Evolutionary conservation across 1,140 invertebrate genomes (phyloP), one percentile per base, ranked within the genome.

Genomic region (Bombyx mandarina): DNA sequence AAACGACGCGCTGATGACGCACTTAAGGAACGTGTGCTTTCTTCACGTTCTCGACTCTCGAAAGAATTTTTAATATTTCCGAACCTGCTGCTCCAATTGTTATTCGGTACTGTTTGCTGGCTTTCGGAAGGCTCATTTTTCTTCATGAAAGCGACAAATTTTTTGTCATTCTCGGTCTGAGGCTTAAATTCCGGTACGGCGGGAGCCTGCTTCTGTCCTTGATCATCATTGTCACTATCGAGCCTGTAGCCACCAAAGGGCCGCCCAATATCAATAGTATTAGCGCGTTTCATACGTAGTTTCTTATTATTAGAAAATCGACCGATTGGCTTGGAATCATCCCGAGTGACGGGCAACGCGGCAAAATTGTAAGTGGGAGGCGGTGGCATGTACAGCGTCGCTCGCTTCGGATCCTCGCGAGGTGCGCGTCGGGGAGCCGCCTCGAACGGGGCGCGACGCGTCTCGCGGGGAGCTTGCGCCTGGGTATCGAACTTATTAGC

Each of bases 231-330:
- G 58, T 90, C 89, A 49, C 80, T 83, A 56, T 89, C 86, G 8
- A 81, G 60, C n/a, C 71, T 65, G 66, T 90, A 91, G 63, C 85
- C 90, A 47, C 88, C 88, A 8, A 89, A 72, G 0, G 91, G 92
- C 73, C 94, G 94, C 1, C 94, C 94, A 72, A 96, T 95, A 71
- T 96, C 94, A 60, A 96, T 95, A 2, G 95, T 96, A 60, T 96
- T 96, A 0, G 94, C 94, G 26, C 95, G 89, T 86, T 96, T 96
- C 90, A 96, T 95, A 65, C 93, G 91, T 4, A 91, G 87, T 69
- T 94, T 94, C 67, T 94, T 94, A 45, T 82, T 90, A 43, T 82
- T 89, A 44, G 82, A 89, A 61, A 93, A 93, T 63, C 92, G 89
- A 61, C 89, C 91, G 2, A 73, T 58, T 0, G 78, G 71, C 69